phyloP scores from a whole-genome alignment of 2,888 invertebrate species.

The Orchestes rusci region DNA sequence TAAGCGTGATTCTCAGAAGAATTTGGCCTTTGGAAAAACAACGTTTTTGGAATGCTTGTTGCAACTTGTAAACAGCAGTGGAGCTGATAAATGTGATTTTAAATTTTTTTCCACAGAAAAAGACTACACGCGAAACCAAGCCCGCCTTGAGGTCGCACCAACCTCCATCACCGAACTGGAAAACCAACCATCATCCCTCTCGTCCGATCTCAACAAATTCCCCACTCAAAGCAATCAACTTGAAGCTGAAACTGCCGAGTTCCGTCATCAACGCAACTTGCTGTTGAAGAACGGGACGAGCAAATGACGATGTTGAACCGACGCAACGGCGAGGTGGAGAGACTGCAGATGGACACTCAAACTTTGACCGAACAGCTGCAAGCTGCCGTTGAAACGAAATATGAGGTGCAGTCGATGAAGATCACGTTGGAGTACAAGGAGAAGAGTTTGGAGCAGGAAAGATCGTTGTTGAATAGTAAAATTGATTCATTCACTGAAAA shows the following conservation, averaged over 20 bases:
- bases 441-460: constrained; percentile 77
- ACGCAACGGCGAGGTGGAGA: constrained; percentile 65
- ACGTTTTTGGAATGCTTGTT: no score
- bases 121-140: no score
- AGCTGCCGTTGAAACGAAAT: constrained; percentile 70
- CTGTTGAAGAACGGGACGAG: constrained; percentile 69
- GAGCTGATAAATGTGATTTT: no score
- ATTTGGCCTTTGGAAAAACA: no score
- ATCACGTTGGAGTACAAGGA: constrained; percentile 73
- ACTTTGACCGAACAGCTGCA: constrained; percentile 68
- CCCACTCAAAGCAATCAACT: constrained; percentile 55
- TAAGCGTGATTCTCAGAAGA: no score
- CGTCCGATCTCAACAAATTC: constrained; percentile 57
- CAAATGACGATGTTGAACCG: constrained; percentile 64
- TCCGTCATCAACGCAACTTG: constrained; percentile 63
- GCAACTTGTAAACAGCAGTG: no score
- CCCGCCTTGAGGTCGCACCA: constrained; percentile 55
- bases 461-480: constrained; percentile 66
- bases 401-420: constrained; percentile 65
- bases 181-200: constrained; percentile 55
- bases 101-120: no score
- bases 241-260: constrained; percentile 59
- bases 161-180: constrained; percentile 59
- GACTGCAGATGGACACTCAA: constrained; percentile 61
- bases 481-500: constrained; percentile 72